Base-by-base conservation (phyloP, 2,113 vertebrate genomes). In the Eretmodus cyanostictus region DNA sequence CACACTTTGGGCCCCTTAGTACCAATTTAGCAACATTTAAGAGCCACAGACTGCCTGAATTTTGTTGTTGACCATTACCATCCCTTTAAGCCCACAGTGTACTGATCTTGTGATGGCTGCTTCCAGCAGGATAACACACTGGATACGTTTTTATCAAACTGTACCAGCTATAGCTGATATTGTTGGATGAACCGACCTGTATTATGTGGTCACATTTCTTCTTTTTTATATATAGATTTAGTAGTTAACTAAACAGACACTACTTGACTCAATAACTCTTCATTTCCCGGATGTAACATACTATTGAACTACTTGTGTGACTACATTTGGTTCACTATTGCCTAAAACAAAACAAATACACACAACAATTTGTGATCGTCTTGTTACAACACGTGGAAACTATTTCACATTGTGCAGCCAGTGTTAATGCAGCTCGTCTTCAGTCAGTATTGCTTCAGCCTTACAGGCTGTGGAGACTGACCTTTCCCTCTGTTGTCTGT, bases 391-490 rank as follows among this genome's bases (percentile, higher is more conserved):
- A 76, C 8, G 0, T 76, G 24, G 40, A 76, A 76, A 29, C 9
- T 29, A 27, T 47, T 76, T 47, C 40, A 47, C 40, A 47, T 29
- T 27, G 36, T 9, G 36, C 38, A 42, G 29, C 27, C 5, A 31
- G 66, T 71, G 24, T 47, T 47, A 29, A 45, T 76, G 5, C n/a
- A 42, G 42, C 14, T 86, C 10, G n/a, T 42, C 36, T 73, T 71
- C 14, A 12, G 68, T 51, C 7, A 45, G 19, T 22, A 82, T 86
- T 81, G 91, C 92, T 17, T 79, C 5, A n/a, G 66, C 40, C 38
- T 29, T 31, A 5, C 13, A 9, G 14, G 8, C 7, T 86, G 57
- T 22, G 51, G 13, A n/a, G 19, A 7, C 61, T 22, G 61, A 51
- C n/a, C 17, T 11, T 55, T 31, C 34, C 5, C 5, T 63, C 49